Conservation (phyloP, 1,140 invertebrate species). For the Anagrus nilaparvatae region DNA sequence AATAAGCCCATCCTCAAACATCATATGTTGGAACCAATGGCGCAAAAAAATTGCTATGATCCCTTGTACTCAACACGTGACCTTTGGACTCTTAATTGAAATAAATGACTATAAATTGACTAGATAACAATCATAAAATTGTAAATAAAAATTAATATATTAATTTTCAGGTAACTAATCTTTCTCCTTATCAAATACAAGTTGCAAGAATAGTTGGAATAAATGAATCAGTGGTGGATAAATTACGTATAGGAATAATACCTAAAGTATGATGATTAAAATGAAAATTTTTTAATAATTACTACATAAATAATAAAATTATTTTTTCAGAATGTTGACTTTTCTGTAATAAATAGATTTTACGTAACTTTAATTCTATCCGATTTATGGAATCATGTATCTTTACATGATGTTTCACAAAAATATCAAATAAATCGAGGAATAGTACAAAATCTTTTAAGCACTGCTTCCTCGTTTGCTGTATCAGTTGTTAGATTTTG, state of each 20-base stretch:
- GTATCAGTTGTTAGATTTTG: slow-evolving; percentile 66
- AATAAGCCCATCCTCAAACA: too few relatives aligned
- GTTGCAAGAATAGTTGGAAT: slow-evolving; percentile 59
- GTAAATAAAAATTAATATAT: too few relatives aligned
- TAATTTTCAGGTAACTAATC: slow-evolving; percentile 43
- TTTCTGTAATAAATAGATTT: slow-evolving; percentile 58
- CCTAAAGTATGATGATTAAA: slow-evolving; percentile 40
- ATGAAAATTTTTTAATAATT: neutral
- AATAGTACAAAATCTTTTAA: slow-evolving; percentile 63
- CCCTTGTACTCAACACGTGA: neutral
- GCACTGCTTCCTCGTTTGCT: slow-evolving; percentile 57
- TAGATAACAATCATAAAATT: too few relatives aligned
- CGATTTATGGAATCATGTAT: slow-evolving; percentile 66
- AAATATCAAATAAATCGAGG: slow-evolving; percentile 61
- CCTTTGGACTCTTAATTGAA: too few relatives aligned
- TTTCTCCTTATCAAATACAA: slow-evolving; percentile 46
- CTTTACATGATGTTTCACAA: slow-evolving; percentile 57
- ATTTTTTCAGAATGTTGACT: slow-evolving; percentile 44
- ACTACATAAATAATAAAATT: neutral
- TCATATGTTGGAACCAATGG: neutral
- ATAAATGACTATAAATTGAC: too few relatives aligned
- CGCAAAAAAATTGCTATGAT: neutral
- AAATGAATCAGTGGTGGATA: slow-evolving; percentile 51
- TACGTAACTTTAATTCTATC: slow-evolving; percentile 77
- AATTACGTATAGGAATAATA: slow-evolving; percentile 50